Evolutionary conservation across 2,888 invertebrate species (phyloP), one percentile per base, ranked within the genome.

Genomic region (Acrocera orbiculus): DNA sequence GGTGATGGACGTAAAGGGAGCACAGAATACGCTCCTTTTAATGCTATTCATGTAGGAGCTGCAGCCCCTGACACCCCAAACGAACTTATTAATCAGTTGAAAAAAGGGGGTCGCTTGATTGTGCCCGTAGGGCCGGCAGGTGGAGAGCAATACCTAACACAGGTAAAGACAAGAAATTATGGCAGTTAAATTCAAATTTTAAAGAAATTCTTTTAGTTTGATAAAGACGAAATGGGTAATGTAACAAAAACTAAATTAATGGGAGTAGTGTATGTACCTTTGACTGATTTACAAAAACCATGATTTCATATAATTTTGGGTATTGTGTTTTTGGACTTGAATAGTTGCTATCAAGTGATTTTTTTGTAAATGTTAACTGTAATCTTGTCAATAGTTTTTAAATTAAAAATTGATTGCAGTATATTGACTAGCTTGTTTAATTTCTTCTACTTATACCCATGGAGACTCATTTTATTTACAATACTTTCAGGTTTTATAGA

Each of bases 261-360:
- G 85, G 86, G 87, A 26, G 98, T 98, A 9, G 81, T 92, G 46
- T 98, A 90, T 56, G 96, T 98, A 22, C 96, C 96, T 0, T 66
- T 98, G 28, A 96, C 96, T 0, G 90, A 90, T 57, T 74, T 76
- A 54, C 68, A 45, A 38, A 42, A 46, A 1, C 48, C 58, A 34
- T 59, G 59, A 59, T 50, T 54, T 42, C n/a, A n/a, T n/a, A n/a
- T n/a, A n/a, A n/a, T n/a, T n/a, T n/a, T n/a, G n/a, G n/a, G n/a
- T n/a, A n/a, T n/a, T n/a, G n/a, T n/a, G n/a, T n/a, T n/a, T n/a
- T n/a, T n/a, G n/a, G n/a, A n/a, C n/a, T n/a, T n/a, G n/a, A n/a
- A n/a, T n/a, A n/a, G n/a, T n/a, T n/a, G n/a, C n/a, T n/a, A n/a
- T n/a, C n/a, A n/a, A n/a, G n/a, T n/a, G n/a, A n/a, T n/a, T n/a